Percentiles rank a stretch among this genome's conserved stretches.
These are phyloP conservation scores for Phrynosoma blainvillii DNA, from an alignment of 2,113 vertebrate species.

Conservation along the genomic window DNA sequence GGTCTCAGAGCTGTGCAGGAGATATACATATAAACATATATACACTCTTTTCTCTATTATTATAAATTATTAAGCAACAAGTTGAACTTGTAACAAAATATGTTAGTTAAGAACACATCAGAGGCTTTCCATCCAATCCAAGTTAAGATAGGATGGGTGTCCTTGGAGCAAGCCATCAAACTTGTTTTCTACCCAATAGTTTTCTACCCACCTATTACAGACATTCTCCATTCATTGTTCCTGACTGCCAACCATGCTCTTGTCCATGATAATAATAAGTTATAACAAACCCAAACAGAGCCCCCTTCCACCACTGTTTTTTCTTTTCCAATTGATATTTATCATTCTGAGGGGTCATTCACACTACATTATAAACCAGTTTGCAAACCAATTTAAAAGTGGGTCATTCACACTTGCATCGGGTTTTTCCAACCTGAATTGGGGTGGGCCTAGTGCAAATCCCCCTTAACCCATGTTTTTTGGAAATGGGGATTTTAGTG, in stretches of 20 bases:
- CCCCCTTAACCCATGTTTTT: too few relatives aligned
- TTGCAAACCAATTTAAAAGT: too few relatives aligned
- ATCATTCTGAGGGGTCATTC: background rate
- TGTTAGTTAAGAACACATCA: background rate
- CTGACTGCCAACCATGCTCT: background rate
- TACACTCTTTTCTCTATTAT: background rate
- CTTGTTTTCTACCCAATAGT: too few relatives aligned
- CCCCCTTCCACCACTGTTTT: background rate
- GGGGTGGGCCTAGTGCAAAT: too few relatives aligned
- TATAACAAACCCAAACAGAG: background rate
- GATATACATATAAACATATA: background rate
- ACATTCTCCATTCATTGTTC: background rate
- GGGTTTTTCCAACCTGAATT: too few relatives aligned
- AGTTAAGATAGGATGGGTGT: background rate
- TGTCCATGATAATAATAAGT: background rate
- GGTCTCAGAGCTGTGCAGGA: background rate
- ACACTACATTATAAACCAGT: too few relatives aligned
- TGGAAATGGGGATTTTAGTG: too few relatives aligned
- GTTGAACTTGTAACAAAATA: background rate
- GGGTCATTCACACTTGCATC: too few relatives aligned
- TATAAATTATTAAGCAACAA: background rate
- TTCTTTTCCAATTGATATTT: background rate
- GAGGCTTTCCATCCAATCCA: background rate
- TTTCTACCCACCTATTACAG: too few relatives aligned
- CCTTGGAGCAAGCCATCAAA: background rate